Percentiles rank a stretch among this genome's conserved stretches.
Conservation (phyloP, 2,888 invertebrate species). For the Tenthredo notha region DNA sequence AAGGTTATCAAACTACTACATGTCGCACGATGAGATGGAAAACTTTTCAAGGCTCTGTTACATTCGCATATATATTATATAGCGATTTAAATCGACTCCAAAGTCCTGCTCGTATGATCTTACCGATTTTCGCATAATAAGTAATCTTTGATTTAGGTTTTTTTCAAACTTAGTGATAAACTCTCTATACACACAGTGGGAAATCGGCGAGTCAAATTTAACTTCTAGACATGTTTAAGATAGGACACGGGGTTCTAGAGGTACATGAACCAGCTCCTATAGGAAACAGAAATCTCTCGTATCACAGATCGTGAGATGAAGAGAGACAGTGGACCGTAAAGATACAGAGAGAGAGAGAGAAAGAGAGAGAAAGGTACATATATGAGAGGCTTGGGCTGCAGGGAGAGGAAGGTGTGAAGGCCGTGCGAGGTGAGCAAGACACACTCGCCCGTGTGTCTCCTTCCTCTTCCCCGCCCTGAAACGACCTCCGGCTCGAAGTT, state of each 20-base stretch:
- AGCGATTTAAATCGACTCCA: no score
- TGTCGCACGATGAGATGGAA: constrained; percentile 2
- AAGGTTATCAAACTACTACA: constrained; percentile 36
- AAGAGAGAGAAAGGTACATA: no score
- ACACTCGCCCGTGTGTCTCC: constrained; percentile 45
- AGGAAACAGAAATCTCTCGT: constrained; percentile 43
- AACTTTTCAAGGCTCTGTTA: not conserved
- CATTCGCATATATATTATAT: not conserved
- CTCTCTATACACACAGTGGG: no score
- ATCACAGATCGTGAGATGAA: not conserved
- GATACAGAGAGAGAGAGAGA: constrained; percentile 10
- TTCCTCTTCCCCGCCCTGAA: constrained; percentile 43
- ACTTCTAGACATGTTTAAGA: not conserved
- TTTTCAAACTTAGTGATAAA: no score
- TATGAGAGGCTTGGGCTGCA: constrained; percentile 13
- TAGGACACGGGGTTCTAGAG: not conserved
- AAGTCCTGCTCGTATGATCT: no score
- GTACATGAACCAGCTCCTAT: constrained; percentile 5
- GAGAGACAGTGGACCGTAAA: not conserved
- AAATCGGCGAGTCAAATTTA: not conserved
- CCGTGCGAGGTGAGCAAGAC: constrained; percentile 59
- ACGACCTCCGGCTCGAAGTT: constrained; percentile 48
- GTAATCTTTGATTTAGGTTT: no score
- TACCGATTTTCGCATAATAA: no score
- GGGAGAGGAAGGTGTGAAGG: constrained; percentile 65